Evolutionary conservation across 2,888 invertebrate genomes (phyloP).

Genomic region (Incurvaria masculella): DNA sequence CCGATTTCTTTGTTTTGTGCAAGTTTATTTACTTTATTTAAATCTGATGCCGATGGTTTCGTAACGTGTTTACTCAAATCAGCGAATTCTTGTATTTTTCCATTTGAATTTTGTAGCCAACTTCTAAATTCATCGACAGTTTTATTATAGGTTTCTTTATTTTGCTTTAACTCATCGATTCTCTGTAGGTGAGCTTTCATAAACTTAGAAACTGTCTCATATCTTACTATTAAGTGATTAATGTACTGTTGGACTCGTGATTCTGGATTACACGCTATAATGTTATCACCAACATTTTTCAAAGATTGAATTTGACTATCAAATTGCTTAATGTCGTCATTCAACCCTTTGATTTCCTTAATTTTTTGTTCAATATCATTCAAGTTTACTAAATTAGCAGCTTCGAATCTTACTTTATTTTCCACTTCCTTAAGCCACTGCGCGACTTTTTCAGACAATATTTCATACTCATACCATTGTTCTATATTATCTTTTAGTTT

Average conservation of each 20-base stretch:
- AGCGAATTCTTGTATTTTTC: constrained; percentile 69
- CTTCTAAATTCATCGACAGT: constrained; percentile 67
- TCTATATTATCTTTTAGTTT: constrained; percentile 67
- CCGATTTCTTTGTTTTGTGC: constrained; percentile 75
- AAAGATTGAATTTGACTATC: constrained; percentile 66
- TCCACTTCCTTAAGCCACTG: constrained; percentile 80
- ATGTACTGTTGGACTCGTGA: constrained; percentile 79
- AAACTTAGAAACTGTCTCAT: constrained; percentile 71
- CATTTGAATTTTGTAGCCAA: constrained; percentile 76
- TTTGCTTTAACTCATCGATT: constrained; percentile 66
- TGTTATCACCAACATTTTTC: constrained; percentile 64
- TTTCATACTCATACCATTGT: constrained; percentile 80
- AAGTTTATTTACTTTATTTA: constrained; percentile 73
- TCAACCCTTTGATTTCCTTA: constrained; percentile 60
- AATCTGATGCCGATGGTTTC: constrained; percentile 72
- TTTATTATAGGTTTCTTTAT: constrained; percentile 65
- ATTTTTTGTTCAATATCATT: constrained; percentile 68
- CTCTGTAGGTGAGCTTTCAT: constrained; percentile 67
- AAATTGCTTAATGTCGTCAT: constrained; percentile 62
- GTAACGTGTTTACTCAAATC: constrained; percentile 68
- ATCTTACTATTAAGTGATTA: constrained; percentile 71
- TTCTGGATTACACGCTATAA: constrained; percentile 76
- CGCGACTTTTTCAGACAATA: constrained; percentile 67
- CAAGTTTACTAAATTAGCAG: constrained; percentile 66
- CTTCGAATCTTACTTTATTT: constrained; percentile 69